Evolutionary conservation across 1,140 invertebrate species (phyloP).

Genomic region (Hycleus cichorii): DNA sequence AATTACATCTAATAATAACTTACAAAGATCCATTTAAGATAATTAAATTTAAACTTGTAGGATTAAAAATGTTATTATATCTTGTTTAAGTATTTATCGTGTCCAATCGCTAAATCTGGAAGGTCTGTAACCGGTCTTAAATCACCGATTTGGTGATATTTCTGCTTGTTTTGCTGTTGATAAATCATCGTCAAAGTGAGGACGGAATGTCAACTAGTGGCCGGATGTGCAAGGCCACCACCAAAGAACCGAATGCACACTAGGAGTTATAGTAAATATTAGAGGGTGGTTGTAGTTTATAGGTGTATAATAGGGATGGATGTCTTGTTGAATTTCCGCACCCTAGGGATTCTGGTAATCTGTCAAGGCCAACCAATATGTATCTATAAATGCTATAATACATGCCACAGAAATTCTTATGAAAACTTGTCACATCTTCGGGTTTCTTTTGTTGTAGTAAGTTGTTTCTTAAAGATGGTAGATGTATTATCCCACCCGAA

Average conservation of each 20-base stretch:
- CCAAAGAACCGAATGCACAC: neutral
- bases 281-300: too few relatives aligned
- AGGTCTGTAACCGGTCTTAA: neutral
- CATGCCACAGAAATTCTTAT: neutral
- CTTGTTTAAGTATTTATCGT: too few relatives aligned
- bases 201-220: slow-evolving; percentile 3
- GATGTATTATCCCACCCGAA: neutral
- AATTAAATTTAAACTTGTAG: too few relatives aligned
- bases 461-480: neutral
- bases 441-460: slow-evolving; percentile 7
- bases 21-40: too few relatives aligned
- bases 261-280: neutral
- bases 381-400: neutral
- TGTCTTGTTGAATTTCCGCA: slow-evolving; percentile 11
- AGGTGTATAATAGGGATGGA: neutral
- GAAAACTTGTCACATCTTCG: slow-evolving; percentile 18
- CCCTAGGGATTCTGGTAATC: slow-evolving; percentile 6
- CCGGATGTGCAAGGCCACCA: slow-evolving; percentile 14
- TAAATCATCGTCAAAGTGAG: neutral
- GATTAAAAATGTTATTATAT: too few relatives aligned
- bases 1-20: too few relatives aligned
- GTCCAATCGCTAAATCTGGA: too few relatives aligned
- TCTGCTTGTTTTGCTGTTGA: too few relatives aligned
- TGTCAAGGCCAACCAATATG: slow-evolving; percentile 8
- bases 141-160: too few relatives aligned